Base-by-base conservation (phyloP, 2,113 vertebrate genomes). In the Crotalus horridus region DNA sequence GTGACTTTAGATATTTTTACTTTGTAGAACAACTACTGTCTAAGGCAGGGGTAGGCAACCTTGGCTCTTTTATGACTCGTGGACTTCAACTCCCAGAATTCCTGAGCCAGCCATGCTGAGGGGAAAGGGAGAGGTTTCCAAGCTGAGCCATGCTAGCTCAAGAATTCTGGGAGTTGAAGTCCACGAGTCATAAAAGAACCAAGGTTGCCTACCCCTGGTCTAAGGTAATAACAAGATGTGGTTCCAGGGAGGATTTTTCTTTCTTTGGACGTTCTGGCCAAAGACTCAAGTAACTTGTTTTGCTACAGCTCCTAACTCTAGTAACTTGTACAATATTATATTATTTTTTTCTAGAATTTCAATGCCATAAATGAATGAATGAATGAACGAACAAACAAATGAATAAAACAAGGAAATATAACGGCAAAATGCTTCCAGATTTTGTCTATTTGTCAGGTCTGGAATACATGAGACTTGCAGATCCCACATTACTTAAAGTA, bases 401-500 rank as follows among this genome's bases (percentile, higher is more conserved):
- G 91, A 88, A 94, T 59, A 92, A 51, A 48, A 13, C 17, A 91
- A 93, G 94, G 95, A 94, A 95, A 95, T 94, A 56, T 93, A 95
- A 92, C 53, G 74, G 96, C 94, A 95, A 93, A 89, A 94, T 94
- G 33, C 91, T 96, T 96, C 95, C 94, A 96, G 94, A 96, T 95
- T 94, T 89, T 88, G 92, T 97, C 85, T 96, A 93, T 92, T 95
- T 95, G 95, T 95, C 89, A 96, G 96, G 93, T 94, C 94, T 87
- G 93, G 89, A 55, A 58, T 93, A 94, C 51, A 54, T 61, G 89
- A 91, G 93, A 94, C 94, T 94, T 95, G 93, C 95, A 88, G 92
- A 97, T 95, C 92, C 94, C 89, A 92, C 91, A 89, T 94, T 91
- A 97, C 94, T 96, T 97, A 95, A 97, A 97, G 91, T 21, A 23